Evolutionary conservation across 2,888 invertebrate genomes (phyloP).

Genomic region (Carpatolechia fugitivella): DNA sequence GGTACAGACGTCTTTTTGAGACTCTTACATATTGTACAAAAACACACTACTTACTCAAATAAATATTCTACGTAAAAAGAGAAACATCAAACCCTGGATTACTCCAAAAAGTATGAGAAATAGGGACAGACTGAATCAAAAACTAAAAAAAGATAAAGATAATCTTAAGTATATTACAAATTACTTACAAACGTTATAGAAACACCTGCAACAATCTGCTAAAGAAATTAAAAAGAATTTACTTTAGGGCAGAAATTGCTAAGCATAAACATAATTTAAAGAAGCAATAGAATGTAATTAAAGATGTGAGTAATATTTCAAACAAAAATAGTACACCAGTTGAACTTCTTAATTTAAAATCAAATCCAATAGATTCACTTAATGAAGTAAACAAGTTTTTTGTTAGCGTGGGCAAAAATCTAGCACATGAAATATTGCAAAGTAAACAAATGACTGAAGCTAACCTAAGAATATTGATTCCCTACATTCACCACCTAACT

Average conservation of each 20-base stretch:
- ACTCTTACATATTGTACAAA: too few relatives aligned
- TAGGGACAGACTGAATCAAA: too few relatives aligned
- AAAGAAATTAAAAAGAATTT: not conserved
- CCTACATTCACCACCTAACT: not conserved
- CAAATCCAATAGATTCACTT: not conserved
- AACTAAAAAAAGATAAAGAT: not conserved
- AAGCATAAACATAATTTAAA: not conserved
- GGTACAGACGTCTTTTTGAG: too few relatives aligned
- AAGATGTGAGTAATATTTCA: not conserved
- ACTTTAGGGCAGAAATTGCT: not conserved
- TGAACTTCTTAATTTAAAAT: not conserved
- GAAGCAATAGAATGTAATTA: not conserved
- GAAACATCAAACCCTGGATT: too few relatives aligned
- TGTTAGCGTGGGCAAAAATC: not conserved
- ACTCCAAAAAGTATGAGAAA: too few relatives aligned
- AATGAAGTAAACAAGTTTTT: not conserved
- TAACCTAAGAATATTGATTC: too few relatives aligned
- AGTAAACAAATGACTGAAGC: not conserved
- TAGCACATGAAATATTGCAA: not conserved
- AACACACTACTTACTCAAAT: too few relatives aligned
- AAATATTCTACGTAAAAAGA: too few relatives aligned
- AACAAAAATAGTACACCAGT: not conserved
- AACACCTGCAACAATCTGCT: not conserved
- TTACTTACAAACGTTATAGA: not conserved
- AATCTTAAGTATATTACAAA: not conserved